Percentiles rank a stretch among this genome's conserved stretches.
Conservation (phyloP, 2,797 vertebrate species). For the Hirundo rustica region DNA sequence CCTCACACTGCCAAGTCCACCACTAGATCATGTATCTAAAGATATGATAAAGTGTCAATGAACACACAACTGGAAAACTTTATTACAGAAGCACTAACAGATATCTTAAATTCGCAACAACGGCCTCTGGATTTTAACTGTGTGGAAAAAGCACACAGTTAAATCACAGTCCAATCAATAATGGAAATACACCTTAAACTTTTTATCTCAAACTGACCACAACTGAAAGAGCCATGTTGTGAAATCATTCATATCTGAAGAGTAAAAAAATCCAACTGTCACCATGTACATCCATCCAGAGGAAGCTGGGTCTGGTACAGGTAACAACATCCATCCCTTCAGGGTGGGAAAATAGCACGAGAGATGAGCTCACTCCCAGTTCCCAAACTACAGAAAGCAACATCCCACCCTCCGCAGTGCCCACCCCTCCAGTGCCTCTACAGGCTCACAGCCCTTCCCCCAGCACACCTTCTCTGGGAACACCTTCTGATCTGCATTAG, state of each 20-base stretch:
- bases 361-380: not conserved
- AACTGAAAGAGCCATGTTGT: not conserved
- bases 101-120: not conserved
- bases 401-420: rapidly evolving
- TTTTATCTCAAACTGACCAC: not conserved
- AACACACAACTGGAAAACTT: not conserved
- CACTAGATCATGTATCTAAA: not conserved
- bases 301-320: not conserved
- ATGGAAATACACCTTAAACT: not conserved
- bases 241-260: not conserved
- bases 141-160: not conserved
- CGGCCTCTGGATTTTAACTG: not conserved
- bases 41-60: not conserved
- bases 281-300: not conserved
- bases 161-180: not conserved
- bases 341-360: not conserved
- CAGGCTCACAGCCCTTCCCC: not conserved
- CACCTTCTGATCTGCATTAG: not conserved
- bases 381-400: not conserved
- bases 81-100: not conserved
- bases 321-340: not conserved
- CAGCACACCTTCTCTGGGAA: not conserved
- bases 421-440: rapidly evolving
- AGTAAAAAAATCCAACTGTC: not conserved
- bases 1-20: not conserved